phyloP scores from a whole-genome alignment of 2,113 vertebrate species.

The Campylorhamphus procurvoides region DNA sequence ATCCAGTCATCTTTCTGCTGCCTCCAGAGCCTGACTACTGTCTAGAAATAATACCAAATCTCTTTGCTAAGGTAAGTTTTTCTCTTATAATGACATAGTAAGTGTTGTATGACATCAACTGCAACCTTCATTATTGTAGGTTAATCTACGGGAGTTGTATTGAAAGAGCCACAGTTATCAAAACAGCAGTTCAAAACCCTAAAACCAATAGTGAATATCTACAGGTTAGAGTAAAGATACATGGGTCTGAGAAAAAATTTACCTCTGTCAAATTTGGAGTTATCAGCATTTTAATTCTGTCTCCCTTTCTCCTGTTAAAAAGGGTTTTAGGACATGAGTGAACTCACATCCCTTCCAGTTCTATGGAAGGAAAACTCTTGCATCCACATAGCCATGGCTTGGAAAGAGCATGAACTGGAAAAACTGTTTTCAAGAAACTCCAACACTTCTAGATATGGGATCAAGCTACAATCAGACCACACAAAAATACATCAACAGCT shows the following conservation, averaged over 20 bases:
- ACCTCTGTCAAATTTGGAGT: background rate
- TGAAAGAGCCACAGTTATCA: background rate
- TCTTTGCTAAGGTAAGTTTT: background rate
- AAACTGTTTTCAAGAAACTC: background rate
- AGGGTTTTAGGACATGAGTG: background rate
- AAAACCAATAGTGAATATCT: background rate
- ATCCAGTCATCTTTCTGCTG: background rate
- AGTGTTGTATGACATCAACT: background rate
- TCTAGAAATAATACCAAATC: background rate
- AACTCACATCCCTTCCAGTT: background rate
- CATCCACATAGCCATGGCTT: background rate
- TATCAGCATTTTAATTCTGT: background rate
- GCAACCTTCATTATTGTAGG: background rate
- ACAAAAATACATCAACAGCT: background rate
- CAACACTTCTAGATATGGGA: background rate
- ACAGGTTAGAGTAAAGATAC: background rate
- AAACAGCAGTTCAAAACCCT: background rate
- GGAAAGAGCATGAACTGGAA: background rate
- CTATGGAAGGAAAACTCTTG: background rate
- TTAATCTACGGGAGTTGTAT: background rate
- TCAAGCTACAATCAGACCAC: background rate
- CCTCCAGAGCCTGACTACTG: background rate
- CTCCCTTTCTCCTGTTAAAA: background rate
- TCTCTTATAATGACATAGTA: background rate
- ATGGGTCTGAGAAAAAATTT: background rate